Evolutionary conservation across 2,797 vertebrate species (phyloP), one percentile per base, ranked within the genome.

Genomic region (Galago senegalensis): DNA sequence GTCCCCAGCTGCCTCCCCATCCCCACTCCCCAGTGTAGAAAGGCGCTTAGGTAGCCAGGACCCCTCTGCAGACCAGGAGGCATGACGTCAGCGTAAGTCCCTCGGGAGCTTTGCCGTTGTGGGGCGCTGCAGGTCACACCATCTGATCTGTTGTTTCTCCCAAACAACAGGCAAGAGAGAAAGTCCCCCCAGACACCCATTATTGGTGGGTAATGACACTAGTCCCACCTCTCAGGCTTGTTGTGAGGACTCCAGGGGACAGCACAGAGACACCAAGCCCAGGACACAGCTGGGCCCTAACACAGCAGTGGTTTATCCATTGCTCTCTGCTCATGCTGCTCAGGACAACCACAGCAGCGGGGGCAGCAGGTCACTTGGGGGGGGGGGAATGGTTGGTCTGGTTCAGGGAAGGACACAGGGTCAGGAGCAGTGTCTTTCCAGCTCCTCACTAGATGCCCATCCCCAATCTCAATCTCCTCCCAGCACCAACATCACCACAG

Each of bases 151-250:
- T 23, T 29, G 37, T 43, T 12, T 46, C 37, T 67, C 23, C 49
- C 7, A 1, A 46, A 7, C 46, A n/a, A 58, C 2, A 17, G 65
- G 29, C 46, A 14, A 13, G 72, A 73, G 37, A 70, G 69, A 11
- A 70, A 34, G 37, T 37, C 69, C 34, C 69, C 2, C 2, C 4
- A 21, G 20, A 70, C 1, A 10, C 34, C 69, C 10, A 1, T 6
- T 23, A 7, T 14, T 3, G 20, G 34, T 11, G 21, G 9, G 34
- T 11, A 70, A 23, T 56, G 18, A 70, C 23, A 23, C 8, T 21
- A 7, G 2, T 16, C 5, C 60, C 10, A 7, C 2, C 10, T 56
- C 31, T 60, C 0, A 0, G 56, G 20, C 27, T 1, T 4, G 8
- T 7, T 4, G 3, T 6, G 4, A 79, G 11, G 40, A n/a, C 23